phyloP scores from a whole-genome alignment of 2,888 invertebrate genomes.

The Tipula lateralis region DNA sequence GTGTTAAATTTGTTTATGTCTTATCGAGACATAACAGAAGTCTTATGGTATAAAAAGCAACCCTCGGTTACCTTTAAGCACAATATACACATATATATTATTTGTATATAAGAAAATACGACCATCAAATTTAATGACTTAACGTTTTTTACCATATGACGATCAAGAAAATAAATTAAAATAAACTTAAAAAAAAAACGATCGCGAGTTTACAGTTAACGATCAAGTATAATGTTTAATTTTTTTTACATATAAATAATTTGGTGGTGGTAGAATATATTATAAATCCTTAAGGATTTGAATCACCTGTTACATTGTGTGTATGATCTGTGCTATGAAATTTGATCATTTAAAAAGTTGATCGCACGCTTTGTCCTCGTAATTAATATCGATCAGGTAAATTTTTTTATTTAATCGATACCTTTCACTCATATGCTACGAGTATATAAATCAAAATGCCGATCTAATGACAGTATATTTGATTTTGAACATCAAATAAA shows the following conservation, averaged over 20 bases:
- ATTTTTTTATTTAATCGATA: no score
- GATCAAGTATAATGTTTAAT: not conserved
- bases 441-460: no score
- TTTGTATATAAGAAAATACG: not conserved
- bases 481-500: no score
- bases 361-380: no score
- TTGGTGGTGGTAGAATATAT: not conserved
- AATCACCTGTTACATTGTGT: not conserved
- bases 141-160: not conserved
- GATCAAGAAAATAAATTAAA: not conserved
- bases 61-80: not conserved
- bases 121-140: slow-evolving; percentile 1
- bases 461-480: no score
- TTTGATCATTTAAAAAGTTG: no score
- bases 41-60: not conserved
- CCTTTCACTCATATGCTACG: no score
- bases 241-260: not conserved
- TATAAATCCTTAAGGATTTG: not conserved
- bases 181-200: not conserved
- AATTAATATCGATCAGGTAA: no score
- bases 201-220: not conserved
- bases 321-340: no score
- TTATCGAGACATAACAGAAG: not conserved
- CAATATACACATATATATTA: not conserved
- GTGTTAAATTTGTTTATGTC: not conserved